phyloP scores from a whole-genome alignment of 2,888 invertebrate species.

The Chloroclysta siterata region DNA sequence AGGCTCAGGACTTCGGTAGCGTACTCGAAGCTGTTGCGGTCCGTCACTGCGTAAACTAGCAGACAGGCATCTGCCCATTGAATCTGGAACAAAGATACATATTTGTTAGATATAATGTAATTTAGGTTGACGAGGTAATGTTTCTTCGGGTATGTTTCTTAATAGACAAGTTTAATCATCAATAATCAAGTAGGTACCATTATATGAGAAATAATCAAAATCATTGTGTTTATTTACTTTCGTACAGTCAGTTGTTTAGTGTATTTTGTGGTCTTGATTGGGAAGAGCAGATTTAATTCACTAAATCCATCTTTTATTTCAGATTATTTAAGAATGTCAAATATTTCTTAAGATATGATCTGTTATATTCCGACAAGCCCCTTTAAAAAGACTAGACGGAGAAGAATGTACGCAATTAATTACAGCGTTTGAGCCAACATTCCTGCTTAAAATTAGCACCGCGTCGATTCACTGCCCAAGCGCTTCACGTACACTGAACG shows the following conservation, averaged over 20 bases:
- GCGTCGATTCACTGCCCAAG: constrained; percentile 64
- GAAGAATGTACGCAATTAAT: constrained; percentile 69
- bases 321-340: constrained; percentile 27
- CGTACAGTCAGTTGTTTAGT: background rate
- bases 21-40: constrained; percentile 88
- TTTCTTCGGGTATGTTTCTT: no score
- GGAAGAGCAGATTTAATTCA: background rate
- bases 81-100: constrained; percentile 75
- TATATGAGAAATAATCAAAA: background rate
- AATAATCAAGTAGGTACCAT: background rate
- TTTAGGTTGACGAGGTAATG: background rate
- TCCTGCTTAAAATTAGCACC: constrained; percentile 71
- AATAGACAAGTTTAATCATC: no score
- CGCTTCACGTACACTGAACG: constrained; percentile 18
- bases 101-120: background rate
- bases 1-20: constrained; percentile 87
- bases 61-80: constrained; percentile 92
- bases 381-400: constrained; percentile 61
- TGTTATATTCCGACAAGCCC: constrained; percentile 38
- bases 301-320: background rate
- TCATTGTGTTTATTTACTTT: background rate
- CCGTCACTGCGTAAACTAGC: constrained; percentile 91
- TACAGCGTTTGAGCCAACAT: constrained; percentile 71
- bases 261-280: background rate
- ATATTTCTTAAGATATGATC: constrained; percentile 45